Percentiles rank a stretch among this genome's conserved stretches.
Conservation (phyloP, 2,113 vertebrate species). For the Zosterops borbonicus region DNA sequence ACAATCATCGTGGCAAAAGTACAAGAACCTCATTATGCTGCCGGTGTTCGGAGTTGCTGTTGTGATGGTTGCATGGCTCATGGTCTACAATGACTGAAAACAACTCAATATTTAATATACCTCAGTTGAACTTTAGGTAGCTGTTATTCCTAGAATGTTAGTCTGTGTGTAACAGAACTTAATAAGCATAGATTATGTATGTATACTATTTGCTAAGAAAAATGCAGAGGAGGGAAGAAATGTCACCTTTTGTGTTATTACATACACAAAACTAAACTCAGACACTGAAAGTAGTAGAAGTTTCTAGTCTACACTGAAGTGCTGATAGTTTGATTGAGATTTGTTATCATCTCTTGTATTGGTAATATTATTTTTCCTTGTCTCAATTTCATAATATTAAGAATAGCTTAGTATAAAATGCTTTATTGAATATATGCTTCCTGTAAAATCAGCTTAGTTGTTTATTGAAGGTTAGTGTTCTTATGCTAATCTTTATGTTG, state of each 20-base stretch:
- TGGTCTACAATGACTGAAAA: constrained; percentile 68
- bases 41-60: constrained; percentile 72
- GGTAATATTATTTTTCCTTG: neutral
- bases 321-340: neutral
- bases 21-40: constrained; percentile 76
- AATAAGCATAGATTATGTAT: neutral
- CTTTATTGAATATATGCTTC: constrained; percentile 29
- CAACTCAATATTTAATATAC: constrained; percentile 22
- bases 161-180: neutral
- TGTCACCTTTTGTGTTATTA: neutral
- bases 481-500: neutral
- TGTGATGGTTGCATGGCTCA: constrained; percentile 80
- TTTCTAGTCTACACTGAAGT: neutral
- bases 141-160: constrained; percentile 37
- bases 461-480: constrained; percentile 18
- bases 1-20: constrained; percentile 80
- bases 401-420: constrained; percentile 29
- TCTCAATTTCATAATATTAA: neutral
- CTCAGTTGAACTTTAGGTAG: constrained; percentile 43
- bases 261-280: constrained; percentile 5
- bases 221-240: neutral
- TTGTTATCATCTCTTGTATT: neutral
- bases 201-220: constrained; percentile 6
- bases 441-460: constrained; percentile 1
- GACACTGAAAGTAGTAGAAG: constrained; percentile 1